Evolutionary conservation across 2,797 vertebrate genomes (phyloP).

Genomic region (Crypturellus tataupa): DNA sequence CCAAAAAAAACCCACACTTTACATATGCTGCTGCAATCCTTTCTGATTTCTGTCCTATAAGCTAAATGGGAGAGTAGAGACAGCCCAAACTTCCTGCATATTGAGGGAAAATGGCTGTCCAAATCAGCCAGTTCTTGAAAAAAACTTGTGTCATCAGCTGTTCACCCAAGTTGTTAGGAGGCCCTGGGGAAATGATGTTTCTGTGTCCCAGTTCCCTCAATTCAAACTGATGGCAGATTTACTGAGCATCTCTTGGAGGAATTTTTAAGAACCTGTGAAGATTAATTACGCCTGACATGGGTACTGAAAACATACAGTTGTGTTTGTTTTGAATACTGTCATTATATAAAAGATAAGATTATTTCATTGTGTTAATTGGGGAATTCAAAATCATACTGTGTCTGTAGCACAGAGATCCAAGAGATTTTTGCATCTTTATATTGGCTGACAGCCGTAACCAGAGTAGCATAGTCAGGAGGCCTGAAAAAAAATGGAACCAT

Average conservation of each 20-base stretch:
- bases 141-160: neutral
- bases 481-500: neutral
- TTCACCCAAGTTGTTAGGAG: neutral
- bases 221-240: conserved; percentile 3
- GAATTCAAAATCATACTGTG: neutral
- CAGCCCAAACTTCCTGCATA: neutral
- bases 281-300: conserved; percentile 15
- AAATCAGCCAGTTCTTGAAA: rapidly evolving
- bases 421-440: conserved; percentile 11
- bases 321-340: neutral
- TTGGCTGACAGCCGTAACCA: neutral
- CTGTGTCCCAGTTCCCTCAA: neutral
- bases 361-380: neutral
- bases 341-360: neutral
- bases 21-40: neutral
- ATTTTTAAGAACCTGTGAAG: neutral
- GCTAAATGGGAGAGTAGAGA: neutral
- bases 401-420: neutral
- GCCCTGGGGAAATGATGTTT: neutral
- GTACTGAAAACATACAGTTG: neutral
- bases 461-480: neutral
- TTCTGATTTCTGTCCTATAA: neutral
- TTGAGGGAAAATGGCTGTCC: neutral
- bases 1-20: neutral
- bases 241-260: neutral